A percentile compares a stretch with the other conserved stretches of the same genome.
phyloP scores from a whole-genome alignment of 1,140 invertebrate genomes.

The Aradophagus sp. region DNA sequence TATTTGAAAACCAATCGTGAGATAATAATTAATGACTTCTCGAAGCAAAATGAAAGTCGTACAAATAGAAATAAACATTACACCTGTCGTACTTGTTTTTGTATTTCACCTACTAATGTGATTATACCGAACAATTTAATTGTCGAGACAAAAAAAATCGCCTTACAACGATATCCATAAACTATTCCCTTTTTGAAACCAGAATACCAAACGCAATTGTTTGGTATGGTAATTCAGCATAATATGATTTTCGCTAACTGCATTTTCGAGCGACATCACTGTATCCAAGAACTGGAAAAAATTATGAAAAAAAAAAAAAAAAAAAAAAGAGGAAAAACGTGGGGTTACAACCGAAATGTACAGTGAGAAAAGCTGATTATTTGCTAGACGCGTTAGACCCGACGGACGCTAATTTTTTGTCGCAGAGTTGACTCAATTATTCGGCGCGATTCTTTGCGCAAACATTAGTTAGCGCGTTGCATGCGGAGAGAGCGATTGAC shows the following conservation, averaged over 20 bases:
- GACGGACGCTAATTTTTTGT: constrained; percentile 59
- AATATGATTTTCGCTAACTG: constrained; percentile 29
- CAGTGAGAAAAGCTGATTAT: constrained; percentile 62
- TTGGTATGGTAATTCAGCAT: constrained; percentile 26
- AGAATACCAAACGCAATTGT: constrained; percentile 1
- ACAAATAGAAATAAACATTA: too few relatives aligned
- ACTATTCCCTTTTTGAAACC: constrained; percentile 11
- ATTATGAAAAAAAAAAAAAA: background rate
- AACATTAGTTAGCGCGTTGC: constrained; percentile 74
- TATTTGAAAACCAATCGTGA: too few relatives aligned
- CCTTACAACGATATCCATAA: too few relatives aligned
- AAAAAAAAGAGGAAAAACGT: background rate
- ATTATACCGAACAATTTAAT: too few relatives aligned
- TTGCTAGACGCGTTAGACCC: constrained; percentile 47
- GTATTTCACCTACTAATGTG: too few relatives aligned
- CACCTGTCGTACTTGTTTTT: too few relatives aligned
- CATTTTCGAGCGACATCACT: constrained; percentile 7
- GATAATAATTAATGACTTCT: too few relatives aligned
- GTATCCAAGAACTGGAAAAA: constrained; percentile 11
- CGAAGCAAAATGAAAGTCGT: too few relatives aligned
- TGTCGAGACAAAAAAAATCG: too few relatives aligned
- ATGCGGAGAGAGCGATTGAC: constrained; percentile 61
- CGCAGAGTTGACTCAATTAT: constrained; percentile 69
- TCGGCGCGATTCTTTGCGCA: constrained; percentile 71
- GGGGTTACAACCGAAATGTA: constrained; percentile 3